Conservation (phyloP, 2,888 invertebrate species). For the Morpho helenor region DNA sequence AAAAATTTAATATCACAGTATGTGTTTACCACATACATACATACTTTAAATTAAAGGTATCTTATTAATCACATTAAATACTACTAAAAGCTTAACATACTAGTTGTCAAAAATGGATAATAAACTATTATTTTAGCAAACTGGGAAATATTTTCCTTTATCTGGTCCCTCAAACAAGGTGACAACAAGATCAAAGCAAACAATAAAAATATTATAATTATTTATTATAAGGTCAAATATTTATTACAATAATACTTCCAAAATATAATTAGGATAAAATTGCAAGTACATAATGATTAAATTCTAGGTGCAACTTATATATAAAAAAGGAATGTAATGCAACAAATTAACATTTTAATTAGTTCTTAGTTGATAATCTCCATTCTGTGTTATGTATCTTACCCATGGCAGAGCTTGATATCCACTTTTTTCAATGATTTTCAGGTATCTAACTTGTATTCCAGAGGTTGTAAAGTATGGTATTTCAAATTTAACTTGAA, state of each 20-base stretch:
- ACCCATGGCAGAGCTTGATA: conserved; percentile 99
- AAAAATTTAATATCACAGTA: too few relatives aligned
- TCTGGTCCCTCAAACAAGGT: background rate
- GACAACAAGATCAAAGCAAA: background rate
- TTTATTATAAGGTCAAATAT: conserved; percentile 33
- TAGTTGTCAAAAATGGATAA: background rate
- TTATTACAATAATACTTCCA: conserved; percentile 48
- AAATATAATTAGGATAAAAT: conserved; percentile 50
- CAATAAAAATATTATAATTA: background rate
- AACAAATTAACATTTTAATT: conserved; percentile 74
- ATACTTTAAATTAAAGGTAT: background rate
- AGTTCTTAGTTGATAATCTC: conserved; percentile 98
- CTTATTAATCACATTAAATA: background rate
- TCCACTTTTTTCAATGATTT: conserved; percentile 99
- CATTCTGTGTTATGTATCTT: conserved; percentile 99
- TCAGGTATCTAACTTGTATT: conserved; percentile 97
- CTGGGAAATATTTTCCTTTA: background rate
- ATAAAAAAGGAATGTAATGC: conserved; percentile 43
- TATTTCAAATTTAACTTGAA: conserved; percentile 99
- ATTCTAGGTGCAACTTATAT: conserved; percentile 39
- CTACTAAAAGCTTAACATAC: too few relatives aligned
- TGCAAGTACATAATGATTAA: conserved; percentile 41
- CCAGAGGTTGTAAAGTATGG: conserved; percentile 99
- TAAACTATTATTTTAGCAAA: background rate
- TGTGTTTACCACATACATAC: too few relatives aligned